A percentile compares a stretch with the other conserved stretches of the same genome.
phyloP scores from a whole-genome alignment of 2,113 vertebrate species.

The Bujurquina vittata region DNA sequence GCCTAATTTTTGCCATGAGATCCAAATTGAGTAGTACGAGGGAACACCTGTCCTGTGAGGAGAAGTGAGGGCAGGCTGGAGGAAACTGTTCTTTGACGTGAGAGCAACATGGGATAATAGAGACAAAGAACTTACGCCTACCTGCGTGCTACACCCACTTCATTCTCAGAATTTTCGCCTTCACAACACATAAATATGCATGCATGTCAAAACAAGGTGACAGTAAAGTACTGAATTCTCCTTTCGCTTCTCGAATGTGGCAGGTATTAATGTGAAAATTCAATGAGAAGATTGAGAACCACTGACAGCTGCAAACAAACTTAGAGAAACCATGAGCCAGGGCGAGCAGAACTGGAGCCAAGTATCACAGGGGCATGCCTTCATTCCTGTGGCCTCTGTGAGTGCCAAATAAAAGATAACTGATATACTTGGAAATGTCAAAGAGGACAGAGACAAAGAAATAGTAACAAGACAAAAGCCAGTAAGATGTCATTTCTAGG shows the following conservation, averaged over 20 bases:
- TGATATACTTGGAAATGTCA: conserved; percentile 36
- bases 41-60: conserved; percentile 23
- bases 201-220: conserved; percentile 11
- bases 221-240: conserved; percentile 7
- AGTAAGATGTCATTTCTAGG: background rate
- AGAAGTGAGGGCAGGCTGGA: conserved; percentile 9
- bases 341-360: conserved; percentile 2
- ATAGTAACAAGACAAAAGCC: background rate
- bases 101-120: conserved; percentile 4
- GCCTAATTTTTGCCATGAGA: conserved; percentile 45
- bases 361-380: conserved; percentile 29
- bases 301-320: background rate
- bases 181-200: background rate
- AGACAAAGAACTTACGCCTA: conserved; percentile 44
- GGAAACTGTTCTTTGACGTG: conserved; percentile 25
- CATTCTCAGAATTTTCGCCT: background rate
- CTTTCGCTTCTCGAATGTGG: background rate
- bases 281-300: background rate
- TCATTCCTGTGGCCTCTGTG: conserved; percentile 30
- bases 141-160: conserved; percentile 5
- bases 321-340: background rate
- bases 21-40: conserved; percentile 19
- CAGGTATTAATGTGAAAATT: conserved; percentile 2
- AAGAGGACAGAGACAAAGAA: conserved; percentile 14
- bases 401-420: conserved; percentile 45